Evolutionary conservation across 2,113 vertebrate genomes (phyloP), one percentile per base, ranked within the genome.

Genomic region (Otis tarda): DNA sequence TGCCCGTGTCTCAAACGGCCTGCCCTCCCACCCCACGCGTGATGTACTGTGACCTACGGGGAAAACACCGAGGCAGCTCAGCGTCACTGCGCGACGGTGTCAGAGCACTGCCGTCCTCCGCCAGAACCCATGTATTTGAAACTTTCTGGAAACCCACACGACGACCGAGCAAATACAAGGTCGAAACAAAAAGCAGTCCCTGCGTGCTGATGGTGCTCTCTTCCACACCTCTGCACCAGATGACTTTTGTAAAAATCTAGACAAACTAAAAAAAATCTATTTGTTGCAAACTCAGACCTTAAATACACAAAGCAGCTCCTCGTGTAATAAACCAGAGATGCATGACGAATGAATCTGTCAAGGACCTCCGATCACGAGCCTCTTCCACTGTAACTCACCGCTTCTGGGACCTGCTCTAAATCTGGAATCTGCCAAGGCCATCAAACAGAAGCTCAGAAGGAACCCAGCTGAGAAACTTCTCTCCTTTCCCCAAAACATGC

Each of bases 81-180:
- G 41, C 33, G 71, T 50, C 71, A 13, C 41, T 3, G 18, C 2
- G 0, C 3, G 9, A 28, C 17, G 49, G 27, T 20, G 7, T 3
- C 3, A 5, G 35, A 20, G 19, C 11, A 37, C 8, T 68, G 59
- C 33, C 5, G 0, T 2, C 30, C 84, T 28, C 71, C 5, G 1
- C 21, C 4, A 28, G 23, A 45, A 16, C 2, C 41, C 22, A 8
- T 13, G 9, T 41, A 41, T 41, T 13, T 41, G 45, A 23, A 13
- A 67, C 10, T 4, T 2, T 0, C 1, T 6, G 60, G 19, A 43
- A 78, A 45, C 47, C 83, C 80, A 20, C 45, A 3, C 0, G 1
- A 47, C 4, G 53, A 5, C 50, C 0, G 1, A 88, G 39, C 9
- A 18, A 57, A 63, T 2, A 12, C 39, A 69, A 55, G 0, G 0